These are phyloP conservation scores for Acanthoscelides obtectus DNA, from an alignment of 2,888 invertebrate species.

Conservation along the genomic window DNA sequence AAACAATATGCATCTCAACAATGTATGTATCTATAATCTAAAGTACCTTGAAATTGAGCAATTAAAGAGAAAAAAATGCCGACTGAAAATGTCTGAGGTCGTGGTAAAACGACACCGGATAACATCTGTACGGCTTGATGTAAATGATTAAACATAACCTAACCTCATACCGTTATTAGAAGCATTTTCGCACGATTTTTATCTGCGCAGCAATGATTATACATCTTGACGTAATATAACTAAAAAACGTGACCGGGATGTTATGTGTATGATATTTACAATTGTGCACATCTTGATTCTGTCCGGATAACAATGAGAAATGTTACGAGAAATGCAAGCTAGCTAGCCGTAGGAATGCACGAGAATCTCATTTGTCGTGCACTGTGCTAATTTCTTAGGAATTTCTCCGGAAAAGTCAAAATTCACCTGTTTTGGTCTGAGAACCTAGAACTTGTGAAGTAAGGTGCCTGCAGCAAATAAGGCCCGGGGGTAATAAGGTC, in stretches of 20 bases:
- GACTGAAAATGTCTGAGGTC: neutral
- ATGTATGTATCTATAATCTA: neutral
- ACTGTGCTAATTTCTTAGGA: neutral
- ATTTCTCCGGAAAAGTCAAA: too few relatives aligned
- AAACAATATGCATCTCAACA: neutral
- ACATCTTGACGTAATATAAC: neutral
- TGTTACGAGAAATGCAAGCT: neutral
- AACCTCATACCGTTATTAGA: slow-evolving; percentile 11
- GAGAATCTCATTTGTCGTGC: neutral
- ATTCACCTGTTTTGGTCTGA: too few relatives aligned
- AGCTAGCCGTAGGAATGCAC: neutral
- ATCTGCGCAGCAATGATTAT: slow-evolving; percentile 4
- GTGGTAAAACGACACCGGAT: neutral
- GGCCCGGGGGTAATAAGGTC: too few relatives aligned
- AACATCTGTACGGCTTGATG: neutral
- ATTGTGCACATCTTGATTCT: neutral
- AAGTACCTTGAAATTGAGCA: neutral
- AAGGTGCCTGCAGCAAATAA: too few relatives aligned
- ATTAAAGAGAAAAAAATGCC: neutral
- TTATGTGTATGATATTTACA: neutral
- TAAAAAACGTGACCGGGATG: slow-evolving; percentile 3
- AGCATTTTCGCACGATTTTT: slow-evolving; percentile 17
- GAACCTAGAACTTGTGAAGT: too few relatives aligned
- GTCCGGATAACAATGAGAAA: neutral
- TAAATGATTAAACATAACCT: neutral